phyloP scores from a whole-genome alignment of 2,888 invertebrate species.

The Lasioglossum zephyrum region DNA sequence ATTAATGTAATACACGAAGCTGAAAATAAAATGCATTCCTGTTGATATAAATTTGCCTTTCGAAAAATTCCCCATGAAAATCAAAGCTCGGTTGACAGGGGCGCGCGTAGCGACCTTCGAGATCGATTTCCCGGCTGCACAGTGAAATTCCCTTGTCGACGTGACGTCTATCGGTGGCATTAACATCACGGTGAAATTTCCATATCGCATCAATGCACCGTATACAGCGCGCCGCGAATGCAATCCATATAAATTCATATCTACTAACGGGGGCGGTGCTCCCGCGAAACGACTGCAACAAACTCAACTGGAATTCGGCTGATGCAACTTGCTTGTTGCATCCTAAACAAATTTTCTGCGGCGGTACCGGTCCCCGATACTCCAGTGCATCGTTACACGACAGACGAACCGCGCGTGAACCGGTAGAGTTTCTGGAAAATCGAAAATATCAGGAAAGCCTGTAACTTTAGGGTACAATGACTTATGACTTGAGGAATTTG shows the following conservation, averaged over 20 bases:
- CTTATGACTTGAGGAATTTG: neutral
- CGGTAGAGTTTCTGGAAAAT: neutral
- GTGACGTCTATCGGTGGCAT: slow-evolving; percentile 47
- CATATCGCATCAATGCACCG: slow-evolving; percentile 36
- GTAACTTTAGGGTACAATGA: neutral
- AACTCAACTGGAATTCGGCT: neutral
- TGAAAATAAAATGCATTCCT: neutral
- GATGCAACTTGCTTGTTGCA: neutral
- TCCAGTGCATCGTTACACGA: neutral
- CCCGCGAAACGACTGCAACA: neutral
- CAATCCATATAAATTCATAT: slow-evolving; percentile 21
- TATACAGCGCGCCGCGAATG: neutral
- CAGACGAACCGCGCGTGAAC: neutral
- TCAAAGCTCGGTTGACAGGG: neutral
- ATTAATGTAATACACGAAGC: neutral
- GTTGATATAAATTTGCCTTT: neutral
- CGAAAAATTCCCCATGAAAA: neutral
- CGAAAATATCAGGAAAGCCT: neutral
- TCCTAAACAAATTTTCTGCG: neutral
- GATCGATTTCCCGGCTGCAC: slow-evolving; percentile 28
- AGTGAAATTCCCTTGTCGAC: slow-evolving; percentile 38
- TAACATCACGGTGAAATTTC: slow-evolving; percentile 42
- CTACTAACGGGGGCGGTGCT: neutral
- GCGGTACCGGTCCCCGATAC: neutral
- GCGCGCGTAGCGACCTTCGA: slow-evolving; percentile 27